Evolutionary conservation across 1,140 invertebrate genomes (phyloP).

Genomic region (Lepidurus arcticus): DNA sequence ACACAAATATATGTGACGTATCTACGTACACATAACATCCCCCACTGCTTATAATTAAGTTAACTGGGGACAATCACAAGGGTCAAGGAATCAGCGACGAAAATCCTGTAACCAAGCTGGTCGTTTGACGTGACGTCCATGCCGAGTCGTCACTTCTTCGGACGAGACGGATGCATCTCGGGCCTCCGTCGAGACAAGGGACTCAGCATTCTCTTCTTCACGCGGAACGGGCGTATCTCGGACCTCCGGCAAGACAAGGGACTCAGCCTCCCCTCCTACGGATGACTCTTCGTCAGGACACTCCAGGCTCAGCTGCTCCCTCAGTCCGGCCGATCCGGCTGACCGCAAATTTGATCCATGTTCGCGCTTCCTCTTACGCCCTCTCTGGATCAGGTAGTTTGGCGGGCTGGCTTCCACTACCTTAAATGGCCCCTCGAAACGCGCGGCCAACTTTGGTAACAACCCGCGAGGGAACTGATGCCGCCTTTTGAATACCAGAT

Average conservation of each 20-base stretch:
- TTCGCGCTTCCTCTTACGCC: too few species aligned
- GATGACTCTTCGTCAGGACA: too few species aligned
- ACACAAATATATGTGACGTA: too few species aligned
- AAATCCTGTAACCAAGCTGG: background rate
- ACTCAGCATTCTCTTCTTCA: background rate
- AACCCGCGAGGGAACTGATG: too few species aligned
- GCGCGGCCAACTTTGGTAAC: too few species aligned
- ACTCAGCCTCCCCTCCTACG: background rate
- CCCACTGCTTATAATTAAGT: background rate
- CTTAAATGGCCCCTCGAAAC: too few species aligned
- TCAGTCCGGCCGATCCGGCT: background rate
- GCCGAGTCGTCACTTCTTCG: background rate
- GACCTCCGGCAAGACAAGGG: background rate
- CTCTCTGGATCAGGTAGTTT: too few species aligned
- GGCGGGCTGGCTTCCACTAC: too few species aligned
- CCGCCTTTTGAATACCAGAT: too few species aligned
- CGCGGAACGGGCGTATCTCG: background rate
- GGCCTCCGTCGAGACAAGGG: background rate
- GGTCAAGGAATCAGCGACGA: background rate
- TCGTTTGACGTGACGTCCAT: background rate
- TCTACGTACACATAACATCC: background rate
- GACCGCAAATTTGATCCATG: background rate
- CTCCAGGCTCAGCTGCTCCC: background rate
- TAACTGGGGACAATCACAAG: background rate
- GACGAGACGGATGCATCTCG: background rate